phyloP scores from a whole-genome alignment of 1,140 invertebrate species.

The Dinoponera quadriceps region DNA sequence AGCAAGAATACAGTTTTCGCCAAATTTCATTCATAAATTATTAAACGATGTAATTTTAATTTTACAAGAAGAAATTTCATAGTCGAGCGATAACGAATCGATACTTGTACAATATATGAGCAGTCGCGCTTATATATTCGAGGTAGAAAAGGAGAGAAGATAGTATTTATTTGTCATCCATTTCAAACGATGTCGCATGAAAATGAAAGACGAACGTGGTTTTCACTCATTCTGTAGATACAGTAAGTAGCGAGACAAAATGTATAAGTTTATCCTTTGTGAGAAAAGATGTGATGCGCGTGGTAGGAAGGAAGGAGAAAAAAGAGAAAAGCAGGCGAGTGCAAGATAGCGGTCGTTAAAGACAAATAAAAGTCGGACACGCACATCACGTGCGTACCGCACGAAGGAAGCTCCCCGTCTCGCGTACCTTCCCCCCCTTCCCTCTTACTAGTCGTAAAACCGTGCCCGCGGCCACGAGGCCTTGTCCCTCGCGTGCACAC shows the following conservation, averaged over 20 bases:
- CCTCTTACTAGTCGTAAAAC: conserved; percentile 9
- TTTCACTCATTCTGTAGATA: background rate
- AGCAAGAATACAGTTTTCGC: conserved; percentile 19
- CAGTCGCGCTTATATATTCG: too few species aligned
- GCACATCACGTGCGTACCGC: conserved; percentile 32
- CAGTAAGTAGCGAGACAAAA: too few species aligned
- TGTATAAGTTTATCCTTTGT: background rate
- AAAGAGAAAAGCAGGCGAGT: background rate
- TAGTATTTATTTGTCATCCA: too few species aligned
- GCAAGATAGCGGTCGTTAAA: conserved; percentile 14
- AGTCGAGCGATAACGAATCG: too few species aligned
- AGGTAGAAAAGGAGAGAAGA: too few species aligned
- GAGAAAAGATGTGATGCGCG: background rate
- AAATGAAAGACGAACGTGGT: background rate
- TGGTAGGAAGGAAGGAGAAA: background rate
- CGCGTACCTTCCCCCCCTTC: background rate
- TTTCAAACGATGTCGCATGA: background rate
- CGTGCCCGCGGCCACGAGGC: conserved; percentile 32
- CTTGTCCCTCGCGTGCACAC: conserved; percentile 46
- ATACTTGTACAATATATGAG: too few species aligned
- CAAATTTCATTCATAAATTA: background rate
- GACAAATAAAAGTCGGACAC: conserved; percentile 49
- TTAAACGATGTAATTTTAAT: too few species aligned
- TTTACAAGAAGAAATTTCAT: too few species aligned
- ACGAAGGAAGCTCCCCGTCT: conserved; percentile 33